Evolutionary conservation across 2,113 vertebrate genomes (phyloP).

Genomic region (Phoenicopterus ruber): DNA sequence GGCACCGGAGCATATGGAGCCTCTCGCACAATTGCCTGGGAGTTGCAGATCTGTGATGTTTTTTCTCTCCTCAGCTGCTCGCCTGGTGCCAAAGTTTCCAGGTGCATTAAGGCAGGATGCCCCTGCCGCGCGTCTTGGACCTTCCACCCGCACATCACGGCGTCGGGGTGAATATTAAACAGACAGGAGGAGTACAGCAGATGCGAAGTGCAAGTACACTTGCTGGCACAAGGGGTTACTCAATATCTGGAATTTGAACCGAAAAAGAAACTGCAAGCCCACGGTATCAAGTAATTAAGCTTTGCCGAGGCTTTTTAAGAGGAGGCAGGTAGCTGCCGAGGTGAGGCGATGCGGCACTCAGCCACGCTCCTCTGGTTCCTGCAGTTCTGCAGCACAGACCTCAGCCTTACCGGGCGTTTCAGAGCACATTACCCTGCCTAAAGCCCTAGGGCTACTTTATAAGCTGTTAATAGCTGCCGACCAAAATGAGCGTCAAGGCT

Average conservation of each 20-base stretch:
- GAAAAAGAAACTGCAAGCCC: neutral
- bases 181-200: neutral
- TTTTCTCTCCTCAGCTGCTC: slow-evolving; percentile 8
- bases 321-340: neutral
- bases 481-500: neutral
- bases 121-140: neutral
- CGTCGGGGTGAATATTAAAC: neutral
- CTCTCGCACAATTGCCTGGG: neutral
- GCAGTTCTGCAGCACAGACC: neutral
- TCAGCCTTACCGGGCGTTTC: neutral
- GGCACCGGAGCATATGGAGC: slow-evolving; percentile 17
- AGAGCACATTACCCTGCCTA: neutral
- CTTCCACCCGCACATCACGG: neutral
- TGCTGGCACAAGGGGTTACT: neutral
- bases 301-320: neutral
- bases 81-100: slow-evolving; percentile 17
- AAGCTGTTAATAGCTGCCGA: slow-evolving; percentile 4
- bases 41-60: neutral
- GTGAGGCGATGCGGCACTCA: neutral
- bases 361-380: neutral
- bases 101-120: slow-evolving; percentile 23
- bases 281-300: neutral
- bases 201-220: neutral
- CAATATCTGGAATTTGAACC: neutral
- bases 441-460: neutral